Evolutionary conservation across 2,113 vertebrate species (phyloP), one percentile per base, ranked within the genome.

Genomic region (Thunnus thynnus): DNA sequence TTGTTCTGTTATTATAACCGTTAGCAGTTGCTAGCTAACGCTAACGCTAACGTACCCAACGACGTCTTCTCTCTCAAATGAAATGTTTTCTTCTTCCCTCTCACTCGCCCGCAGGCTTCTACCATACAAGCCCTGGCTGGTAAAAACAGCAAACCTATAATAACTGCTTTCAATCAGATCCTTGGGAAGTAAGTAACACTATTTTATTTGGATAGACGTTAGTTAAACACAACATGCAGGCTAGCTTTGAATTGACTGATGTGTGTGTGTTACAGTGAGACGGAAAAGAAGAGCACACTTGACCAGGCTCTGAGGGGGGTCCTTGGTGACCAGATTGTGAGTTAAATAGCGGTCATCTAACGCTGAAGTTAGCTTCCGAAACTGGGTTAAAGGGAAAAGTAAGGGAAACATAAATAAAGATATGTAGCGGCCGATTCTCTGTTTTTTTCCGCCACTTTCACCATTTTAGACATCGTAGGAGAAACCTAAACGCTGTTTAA

Each of bases 281-380:
- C 97, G 62, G 98, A 99, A 78, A 99, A 99, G 94, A 99, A 99
- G 72, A 96, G 95, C 62, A 98, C 97, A 1, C 95, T 99, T 60
- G 98, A 99, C 89, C 98, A 99, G 89, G 96, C 97, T 78, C 96
- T 99, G 82, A 95, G 97, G 90, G 95, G 96, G 52, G 94, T 98
- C 72, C 94, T 99, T 61, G 98, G 98, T 88, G 97, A 97, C 87
- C 97, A 97, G 95, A 98, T 99, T 85, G 98, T 99, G 92, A 97
- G 97, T 76, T 2, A 90, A 32, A 22, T 1, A 5, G 0, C 6
- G 0, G 2, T 27, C 44, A 36, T 22, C 11, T 13, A 6, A 9
- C 36, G 7, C 8, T 41, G 36, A 41, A 41, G 9, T 41, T 41
- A 41, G 36, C 6, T 7, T 41, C 8, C 2, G 36, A 41, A 7